Base-by-base conservation (phyloP, 64 coral and sea anemone genomes). In the Montipora capricornis region DNA sequence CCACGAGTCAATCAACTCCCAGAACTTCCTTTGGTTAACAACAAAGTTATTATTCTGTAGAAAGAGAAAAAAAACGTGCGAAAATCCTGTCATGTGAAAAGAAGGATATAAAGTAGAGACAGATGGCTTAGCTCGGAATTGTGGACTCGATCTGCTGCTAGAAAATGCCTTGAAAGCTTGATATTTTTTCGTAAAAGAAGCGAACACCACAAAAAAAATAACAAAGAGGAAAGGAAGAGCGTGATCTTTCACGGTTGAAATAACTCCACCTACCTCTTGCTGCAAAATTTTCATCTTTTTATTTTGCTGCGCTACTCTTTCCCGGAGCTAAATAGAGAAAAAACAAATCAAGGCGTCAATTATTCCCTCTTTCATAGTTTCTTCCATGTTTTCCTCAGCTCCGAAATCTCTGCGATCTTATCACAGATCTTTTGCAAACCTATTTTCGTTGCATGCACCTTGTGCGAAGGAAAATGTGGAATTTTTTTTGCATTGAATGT, bases 1-100 rank as follows among this genome's bases (percentile, higher is more conserved):
- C 91, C 91, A 93, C 4, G 82, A 80, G 45, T 93, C 91, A 14
- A 93, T 87, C 46, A 93, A 59, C 57, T 87, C 91, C 91, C 91
- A 93, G 5, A 93, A 74, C 45, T 60, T 93, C 73, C 14, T 87
- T 46, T 93, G 91, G 29, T 93, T 93, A 44, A 75, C 83, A 6
- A 81, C 45, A 26, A 87, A 93, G 29, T 49, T 70, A 16, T 20
- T 4, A 17, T 93, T 93, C 91, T 93, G 83, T 20, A 14, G 22
- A 46, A 47, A 37, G 16, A 84, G 17, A 57, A 6, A 60, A 84
- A 10, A 68, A 49, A 57, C 53, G 11, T 8, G 53, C 11, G 11
- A 57, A 57, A 57, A 11, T 11, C 6, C 53, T 6, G 53, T 57
- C 53, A 57, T 8, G 53, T 11, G 6, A 6, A 6, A 8, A 57